Evolutionary conservation across 2,888 invertebrate genomes (phyloP), one percentile per base, ranked within the genome.

Genomic region (Therioaphis trifolii): DNA sequence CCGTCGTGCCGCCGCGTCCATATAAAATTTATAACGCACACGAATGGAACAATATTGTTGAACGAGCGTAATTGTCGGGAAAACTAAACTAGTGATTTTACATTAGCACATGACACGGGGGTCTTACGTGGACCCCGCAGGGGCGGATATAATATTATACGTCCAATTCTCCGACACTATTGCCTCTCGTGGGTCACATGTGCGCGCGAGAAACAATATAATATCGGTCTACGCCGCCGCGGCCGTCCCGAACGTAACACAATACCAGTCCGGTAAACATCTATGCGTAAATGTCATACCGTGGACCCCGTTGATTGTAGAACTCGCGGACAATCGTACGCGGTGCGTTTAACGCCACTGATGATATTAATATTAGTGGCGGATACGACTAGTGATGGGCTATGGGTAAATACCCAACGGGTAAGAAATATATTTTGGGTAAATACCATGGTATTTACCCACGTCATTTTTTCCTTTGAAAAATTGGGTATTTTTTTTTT

Each of bases 121-220:
- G 58, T 75, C 61, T 61, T 75, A 75, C 75, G n/a, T 24, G 27
- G 27, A n/a, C 61, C 58, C 75, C 75, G 61, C 43, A 75, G 75
- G 75, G n/a, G 27, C 43, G n/a, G 52, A 74, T 35, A 46, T 29
- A 46, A 68, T 72, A 75, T 40, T 18, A 40, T 15, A 11, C 15
- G 11, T 40, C 35, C 0, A 12, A 24, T 58, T 43, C 75, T 58
- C 18, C 18, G 40, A 15, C 18, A 68, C 3, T 21, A 21, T 21
- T 55, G 55, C 55, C 21, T 11, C 21, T 11, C 21, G 21, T 11
- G 24, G 24, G 58, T 21, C 58, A 58, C 58, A 58, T 58, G 11
- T 21, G 58, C 12, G 21, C 55, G 9, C 46, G 18, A 18, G 7
- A 7, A 35, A 18, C 58, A 12, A 55, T 55, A 58, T 58, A 58